Base-by-base conservation (phyloP, 2,888 invertebrate species). In the Campaea margaritaria region DNA sequence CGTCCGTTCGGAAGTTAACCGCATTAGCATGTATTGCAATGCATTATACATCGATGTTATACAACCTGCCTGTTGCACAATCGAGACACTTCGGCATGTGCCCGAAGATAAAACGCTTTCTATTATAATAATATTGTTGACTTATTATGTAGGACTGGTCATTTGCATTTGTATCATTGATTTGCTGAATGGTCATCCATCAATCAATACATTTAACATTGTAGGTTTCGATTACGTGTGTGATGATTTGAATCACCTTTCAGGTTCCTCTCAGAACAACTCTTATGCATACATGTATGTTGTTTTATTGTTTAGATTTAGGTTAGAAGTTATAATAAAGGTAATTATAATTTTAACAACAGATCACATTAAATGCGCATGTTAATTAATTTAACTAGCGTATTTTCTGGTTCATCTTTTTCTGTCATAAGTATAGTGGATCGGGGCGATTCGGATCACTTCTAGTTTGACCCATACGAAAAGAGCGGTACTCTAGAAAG, bases 1-100 rank as follows among this genome's bases (percentile, higher is more conserved):
- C 76, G 84, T 87, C 84, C 85, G 79, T 83, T 91, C 89, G 90
- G 90, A 91, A 90, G 89, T 88, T 77, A 74, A 73, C n/a, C 73
- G 74, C 76, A 84, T 86, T 86, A 85, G 79, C 86, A 83, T 84
- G 68, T 80, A 82, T 84, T 81, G 81, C 81, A 85, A 78, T 73
- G 75, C 58, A 64, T 46, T 54, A 60, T 60, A 49, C 42, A 46
- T 55, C 11, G 21, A 9, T 46, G 75, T 91, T 89, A 87, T 79
- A 83, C 81, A 89, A 89, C 79, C 61, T 58, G 36, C 63, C 61
- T 75, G 76, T 88, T 87, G 79, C 82, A 81, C 78, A 86, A 86
- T 67, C 31, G 79, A 78, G 83, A 86, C 84, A 83, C 79, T 72
- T 86, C 64, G 85, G 82, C 79, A 86, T 88, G 85, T 76, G 77